Evolutionary conservation across 2,888 invertebrate species (phyloP), one percentile per base, ranked within the genome.

Genomic region (Aphelenchoides bicaudatus): DNA sequence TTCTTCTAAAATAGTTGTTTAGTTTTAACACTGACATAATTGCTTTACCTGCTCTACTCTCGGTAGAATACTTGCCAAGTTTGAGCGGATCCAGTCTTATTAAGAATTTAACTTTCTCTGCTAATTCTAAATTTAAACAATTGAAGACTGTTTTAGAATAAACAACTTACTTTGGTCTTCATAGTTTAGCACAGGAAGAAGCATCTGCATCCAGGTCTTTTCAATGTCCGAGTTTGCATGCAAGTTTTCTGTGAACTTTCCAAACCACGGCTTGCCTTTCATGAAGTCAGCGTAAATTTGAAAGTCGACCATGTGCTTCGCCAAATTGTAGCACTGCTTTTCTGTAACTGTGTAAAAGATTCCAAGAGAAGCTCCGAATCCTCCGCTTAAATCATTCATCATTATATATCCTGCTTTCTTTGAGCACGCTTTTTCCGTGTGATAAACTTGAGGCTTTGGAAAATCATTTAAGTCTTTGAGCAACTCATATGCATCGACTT

Each of bases 261-360:
- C 16, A 13, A 13, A 13, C 34, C 34, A 34, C 16, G 10, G 21
- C 43, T 43, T 25, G 23, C 23, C 43, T 19, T 19, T 25, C 10
- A 21, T 25, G 16, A 43, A n/a, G 34, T 34, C 34, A 43, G 23
- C 25, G 23, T 25, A 21, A 10, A 43, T 25, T n/a, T 43, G 43
- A n/a, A 43, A 21, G 23, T 43, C 43, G 43, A 25, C 43, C 43
- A 43, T 43, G 43, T 43, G 43, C 10, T 21, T n/a, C 8, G 52
- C 52, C 19, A 34, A 16, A 28, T 51, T 52, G 3, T 23, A 13
- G 4, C 52, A 51, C 21, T 51, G 52, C 28, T 51, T 2, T 27
- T 21, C 21, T 2, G 52, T 51, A 2, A 30, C 52, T 2, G 47
- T 23, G 2, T 21, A 1, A 2, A 34, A 46, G 2, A 2, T 2